A percentile compares a stretch with the other conserved stretches of the same genome.
These are phyloP conservation scores for Ondatra zibethicus DNA, from an alignment of 2,113 vertebrate species.

Conservation along the genomic window DNA sequence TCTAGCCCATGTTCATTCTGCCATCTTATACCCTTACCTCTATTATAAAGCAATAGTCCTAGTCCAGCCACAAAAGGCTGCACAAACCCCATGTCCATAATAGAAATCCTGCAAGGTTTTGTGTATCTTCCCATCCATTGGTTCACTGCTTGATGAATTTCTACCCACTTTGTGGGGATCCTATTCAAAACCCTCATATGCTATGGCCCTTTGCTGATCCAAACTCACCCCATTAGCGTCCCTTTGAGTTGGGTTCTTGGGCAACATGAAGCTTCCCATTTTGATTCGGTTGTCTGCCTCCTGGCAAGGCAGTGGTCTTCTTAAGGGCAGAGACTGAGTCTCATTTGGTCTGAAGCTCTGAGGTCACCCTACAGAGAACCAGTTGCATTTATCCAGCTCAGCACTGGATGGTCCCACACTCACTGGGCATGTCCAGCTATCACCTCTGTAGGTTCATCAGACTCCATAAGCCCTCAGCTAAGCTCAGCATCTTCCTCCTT, in stretches of 20 bases:
- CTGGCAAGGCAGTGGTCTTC: background rate
- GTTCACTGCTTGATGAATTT: background rate
- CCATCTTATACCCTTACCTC: background rate
- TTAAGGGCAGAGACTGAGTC: background rate
- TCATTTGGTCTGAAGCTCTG: background rate
- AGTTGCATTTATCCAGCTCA: background rate
- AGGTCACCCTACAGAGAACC: background rate
- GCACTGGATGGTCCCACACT: rapidly evolving
- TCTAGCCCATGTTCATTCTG: background rate
- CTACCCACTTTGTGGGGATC: background rate
- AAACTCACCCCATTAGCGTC: background rate
- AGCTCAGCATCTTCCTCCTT: background rate
- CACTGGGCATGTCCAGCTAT: background rate
- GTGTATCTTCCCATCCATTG: background rate
- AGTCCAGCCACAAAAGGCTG: background rate
- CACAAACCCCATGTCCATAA: rapidly evolving
- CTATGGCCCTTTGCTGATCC: background rate
- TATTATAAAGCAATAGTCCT: background rate
- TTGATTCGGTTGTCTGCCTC: background rate
- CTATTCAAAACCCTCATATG: background rate
- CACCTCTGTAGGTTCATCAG: no score
- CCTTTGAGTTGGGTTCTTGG: background rate
- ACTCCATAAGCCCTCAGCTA: background rate
- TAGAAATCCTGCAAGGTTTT: rapidly evolving
- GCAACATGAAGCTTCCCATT: background rate